Evolutionary conservation across 2,113 vertebrate genomes (phyloP), one percentile per base, ranked within the genome.

Genomic region (Corythaixoides concolor): DNA sequence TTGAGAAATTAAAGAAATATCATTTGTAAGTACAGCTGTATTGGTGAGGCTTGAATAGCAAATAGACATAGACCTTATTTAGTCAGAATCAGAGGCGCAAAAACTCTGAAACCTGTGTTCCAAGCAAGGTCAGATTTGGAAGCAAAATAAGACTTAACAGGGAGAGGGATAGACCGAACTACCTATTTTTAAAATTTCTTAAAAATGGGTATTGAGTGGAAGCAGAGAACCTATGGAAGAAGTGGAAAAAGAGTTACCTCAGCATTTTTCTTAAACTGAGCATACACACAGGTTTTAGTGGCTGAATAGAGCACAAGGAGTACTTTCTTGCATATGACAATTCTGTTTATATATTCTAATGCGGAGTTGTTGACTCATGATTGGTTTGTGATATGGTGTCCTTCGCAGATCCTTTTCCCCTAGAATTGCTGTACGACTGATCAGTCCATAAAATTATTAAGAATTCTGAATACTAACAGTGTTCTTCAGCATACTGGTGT

Each of bases 351-450:
- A 11, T 66, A 14, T 70, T 64, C 23, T 64, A 45, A 50, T 72
- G 21, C 1, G 4, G 24, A 28, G 5, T 43, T 58, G 18, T 59
- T 49, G 35, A 62, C 23, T 77, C 17, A 27, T 3, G 5, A 9
- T 89, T 24, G 43, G 28, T 60, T 32, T 73, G 50, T 64, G 39
- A 26, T 32, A 14, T 11, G 35, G 50, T 81, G 22, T 77, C n/a
- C 49, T 74, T 74, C 0, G 0, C n/a, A 35, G 32, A 45, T 64
- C n/a, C 24, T 81, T 68, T 72, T 60, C 22, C 12, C 5, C 27
- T 33, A 30, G 49, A n/a, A 55, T 8, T 88, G 43, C 78, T 1
- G 0, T 67, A 21, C 20, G 22, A 17, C 47, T 59, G 59, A 35
- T 63, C 43, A 19, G 2, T 45, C n/a, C 53, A 35, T 53, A 77